Evolutionary conservation across 2,888 invertebrate genomes (phyloP), one percentile per base, ranked within the genome.

Genomic region (Desoria tigrina): DNA sequence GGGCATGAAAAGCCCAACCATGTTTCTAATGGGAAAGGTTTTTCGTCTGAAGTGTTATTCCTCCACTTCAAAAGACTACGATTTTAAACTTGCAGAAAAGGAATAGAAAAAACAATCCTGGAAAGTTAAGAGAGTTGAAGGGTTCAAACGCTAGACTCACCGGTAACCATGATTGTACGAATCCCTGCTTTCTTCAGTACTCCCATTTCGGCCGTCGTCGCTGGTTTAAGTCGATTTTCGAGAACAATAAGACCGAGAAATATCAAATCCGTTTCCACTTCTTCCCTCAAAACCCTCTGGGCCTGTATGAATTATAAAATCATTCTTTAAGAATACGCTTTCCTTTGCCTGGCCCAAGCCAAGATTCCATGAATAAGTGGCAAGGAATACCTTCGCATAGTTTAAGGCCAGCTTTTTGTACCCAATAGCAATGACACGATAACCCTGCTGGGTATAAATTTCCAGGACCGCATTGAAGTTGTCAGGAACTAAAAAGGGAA

Each of bases 91-190:
- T n/a, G n/a, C n/a, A n/a, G n/a, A n/a, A n/a, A n/a, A n/a, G n/a
- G n/a, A n/a, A n/a, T n/a, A n/a, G n/a, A n/a, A n/a, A n/a, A n/a
- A n/a, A n/a, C n/a, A n/a, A n/a, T n/a, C n/a, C n/a, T n/a, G n/a
- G n/a, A n/a, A n/a, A n/a, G n/a, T n/a, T n/a, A n/a, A n/a, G n/a
- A 32, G 11, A 32, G 32, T 32, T 32, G 32, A 7, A 11, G 32
- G 32, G 6, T 32, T 7, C 4, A 11, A 32, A 32, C 6, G 11
- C 6, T 4, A 32, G 32, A 51, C 78, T 77, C 77, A 89, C 90
- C 97, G 39, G 98, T 99, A 6, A 98, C 92, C 98, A 99, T 99
- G n/a, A 96, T 87, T 2, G 91, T 90, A 60, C 92, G 85, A 61
- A 99, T 92, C 76, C 89, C 86, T 0, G 99, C 98, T 11, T 88